These are phyloP conservation scores for Acrossocheilus fasciatus DNA, from an alignment of 2,797 vertebrate genomes.

Conservation along the genomic window DNA sequence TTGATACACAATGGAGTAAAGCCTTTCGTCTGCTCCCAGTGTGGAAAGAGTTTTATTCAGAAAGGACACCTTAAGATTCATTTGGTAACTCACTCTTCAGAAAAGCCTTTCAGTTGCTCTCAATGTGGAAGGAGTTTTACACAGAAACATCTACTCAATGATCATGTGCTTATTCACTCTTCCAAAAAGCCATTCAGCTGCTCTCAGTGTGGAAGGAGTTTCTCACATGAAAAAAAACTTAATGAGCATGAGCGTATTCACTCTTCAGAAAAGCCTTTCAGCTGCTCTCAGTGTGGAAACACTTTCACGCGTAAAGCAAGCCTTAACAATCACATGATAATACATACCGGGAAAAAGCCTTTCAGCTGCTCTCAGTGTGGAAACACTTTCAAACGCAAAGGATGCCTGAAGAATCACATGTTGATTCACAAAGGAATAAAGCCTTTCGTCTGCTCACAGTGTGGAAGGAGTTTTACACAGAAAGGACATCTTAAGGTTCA, in stretches of 20 bases:
- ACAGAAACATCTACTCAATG: no score
- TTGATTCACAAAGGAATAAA: background rate
- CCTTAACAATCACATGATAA: no score
- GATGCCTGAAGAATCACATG: background rate
- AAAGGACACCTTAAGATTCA: background rate
- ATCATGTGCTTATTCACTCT: no score
- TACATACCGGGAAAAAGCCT: no score
- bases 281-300: background rate
- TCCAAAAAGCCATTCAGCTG: background rate
- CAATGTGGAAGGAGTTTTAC: no score
- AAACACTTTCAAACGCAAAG: background rate
- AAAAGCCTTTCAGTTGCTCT: background rate
- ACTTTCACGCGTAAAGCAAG: background rate
- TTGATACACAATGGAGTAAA: background rate
- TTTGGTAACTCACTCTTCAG: background rate
- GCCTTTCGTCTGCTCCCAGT: background rate
- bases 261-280: background rate
- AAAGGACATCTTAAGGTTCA: background rate
- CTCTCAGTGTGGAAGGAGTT: background rate
- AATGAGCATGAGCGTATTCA: background rate
- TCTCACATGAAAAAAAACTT: background rate
- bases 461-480: background rate
- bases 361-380: no score
- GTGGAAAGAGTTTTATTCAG: background rate
- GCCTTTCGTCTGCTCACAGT: background rate